Percentiles rank a stretch among this genome's conserved stretches.
These are phyloP conservation scores for Holothuria scabra DNA, from an alignment of 53 echinoderm and acorn worm genomes.

Conservation along the genomic window DNA sequence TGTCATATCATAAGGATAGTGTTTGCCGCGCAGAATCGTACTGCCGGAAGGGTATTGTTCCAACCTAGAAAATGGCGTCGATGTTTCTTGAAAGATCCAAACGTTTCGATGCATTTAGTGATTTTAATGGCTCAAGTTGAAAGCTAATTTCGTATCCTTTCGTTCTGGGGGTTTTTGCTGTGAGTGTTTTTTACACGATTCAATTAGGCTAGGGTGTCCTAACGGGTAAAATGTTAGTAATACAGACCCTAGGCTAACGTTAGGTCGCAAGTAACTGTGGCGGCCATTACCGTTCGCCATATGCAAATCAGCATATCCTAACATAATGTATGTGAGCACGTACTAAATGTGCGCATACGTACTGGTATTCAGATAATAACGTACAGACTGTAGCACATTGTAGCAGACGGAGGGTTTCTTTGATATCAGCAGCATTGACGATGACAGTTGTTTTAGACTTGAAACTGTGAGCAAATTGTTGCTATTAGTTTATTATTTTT, in stretches of 20 bases:
- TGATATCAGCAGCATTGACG: too few species aligned
- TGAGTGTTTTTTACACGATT: background rate
- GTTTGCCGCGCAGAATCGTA: constrained; percentile 52
- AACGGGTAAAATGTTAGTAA: constrained; percentile 49
- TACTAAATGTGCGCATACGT: too few species aligned
- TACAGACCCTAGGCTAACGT: constrained; percentile 47
- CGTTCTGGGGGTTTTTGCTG: constrained; percentile 13
- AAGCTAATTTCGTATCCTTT: background rate
- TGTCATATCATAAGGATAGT: constrained; percentile 33
- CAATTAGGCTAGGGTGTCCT: constrained; percentile 43
- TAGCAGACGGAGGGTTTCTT: too few species aligned
- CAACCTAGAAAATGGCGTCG: constrained; percentile 18
- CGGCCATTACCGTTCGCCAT: constrained; percentile 43
- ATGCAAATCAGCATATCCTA: constrained; percentile 51
- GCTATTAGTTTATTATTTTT: too few species aligned
- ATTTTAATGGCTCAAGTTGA: background rate
- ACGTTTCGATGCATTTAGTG: background rate
- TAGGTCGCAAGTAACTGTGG: constrained; percentile 34
- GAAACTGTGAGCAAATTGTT: too few species aligned
- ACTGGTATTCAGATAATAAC: too few species aligned
- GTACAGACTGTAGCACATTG: too few species aligned
- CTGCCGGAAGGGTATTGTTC: constrained; percentile 55
- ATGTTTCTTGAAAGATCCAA: background rate
- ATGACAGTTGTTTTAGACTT: too few species aligned
- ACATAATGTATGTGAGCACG: constrained; percentile 30